phyloP scores from a whole-genome alignment of 2,797 vertebrate genomes.

The Loris lydekkerianus region DNA sequence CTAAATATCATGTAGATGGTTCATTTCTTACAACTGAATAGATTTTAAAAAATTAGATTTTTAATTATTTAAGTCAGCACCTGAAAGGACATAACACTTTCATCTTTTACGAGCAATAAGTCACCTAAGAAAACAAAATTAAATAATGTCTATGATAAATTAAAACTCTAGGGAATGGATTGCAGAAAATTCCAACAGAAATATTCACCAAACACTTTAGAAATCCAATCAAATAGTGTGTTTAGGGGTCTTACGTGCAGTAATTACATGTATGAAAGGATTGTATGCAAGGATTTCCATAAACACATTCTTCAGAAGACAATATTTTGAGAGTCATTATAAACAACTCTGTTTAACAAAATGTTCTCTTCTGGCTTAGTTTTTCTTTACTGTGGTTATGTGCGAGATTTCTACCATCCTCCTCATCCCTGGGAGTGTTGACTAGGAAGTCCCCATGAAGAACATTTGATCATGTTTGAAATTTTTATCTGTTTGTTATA shows the following conservation, averaged over 20 bases:
- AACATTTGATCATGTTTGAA: conserved; percentile 16
- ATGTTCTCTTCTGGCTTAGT: not conserved
- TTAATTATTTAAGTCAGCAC: not conserved
- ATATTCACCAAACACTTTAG: not conserved
- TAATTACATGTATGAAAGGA: not conserved
- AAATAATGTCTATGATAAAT: conserved; percentile 4
- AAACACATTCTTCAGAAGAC: not conserved
- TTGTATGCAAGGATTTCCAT: not conserved
- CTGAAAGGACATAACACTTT: not conserved
- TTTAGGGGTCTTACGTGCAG: not conserved
- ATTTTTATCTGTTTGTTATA: not conserved
- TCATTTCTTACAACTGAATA: not conserved
- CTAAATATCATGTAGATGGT: not conserved
- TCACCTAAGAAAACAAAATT: not conserved
- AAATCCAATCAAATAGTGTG: conserved; percentile 16
- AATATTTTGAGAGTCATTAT: not conserved
- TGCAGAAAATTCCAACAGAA: not conserved
- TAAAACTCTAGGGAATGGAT: not conserved
- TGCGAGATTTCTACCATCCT: not conserved
- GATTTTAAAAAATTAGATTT: not conserved
- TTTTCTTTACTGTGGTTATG: not conserved
- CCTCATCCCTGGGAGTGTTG: not conserved
- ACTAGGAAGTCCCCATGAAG: not conserved
- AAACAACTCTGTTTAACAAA: not conserved
- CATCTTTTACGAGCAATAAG: not conserved